Conservation (phyloP, 2,888 invertebrate species). For the Bellardia pandia region DNA sequence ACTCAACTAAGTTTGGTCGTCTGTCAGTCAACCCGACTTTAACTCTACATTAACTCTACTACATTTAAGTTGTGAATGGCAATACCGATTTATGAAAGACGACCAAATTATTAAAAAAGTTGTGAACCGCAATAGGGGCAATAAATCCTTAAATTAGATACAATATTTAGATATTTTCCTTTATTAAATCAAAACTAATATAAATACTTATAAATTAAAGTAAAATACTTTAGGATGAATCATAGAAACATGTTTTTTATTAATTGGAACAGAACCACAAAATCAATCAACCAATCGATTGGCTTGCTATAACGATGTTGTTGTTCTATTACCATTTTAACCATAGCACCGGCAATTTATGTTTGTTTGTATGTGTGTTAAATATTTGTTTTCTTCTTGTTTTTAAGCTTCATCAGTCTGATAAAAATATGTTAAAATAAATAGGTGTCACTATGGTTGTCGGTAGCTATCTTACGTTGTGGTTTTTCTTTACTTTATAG, state of each 20-base stretch:
- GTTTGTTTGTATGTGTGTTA: background rate
- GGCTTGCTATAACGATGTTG: background rate
- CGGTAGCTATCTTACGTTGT: background rate
- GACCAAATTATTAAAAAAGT: too few species aligned
- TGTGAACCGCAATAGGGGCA: too few species aligned
- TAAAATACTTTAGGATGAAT: background rate
- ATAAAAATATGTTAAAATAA: conserved; percentile 15
- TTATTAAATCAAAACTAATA: too few species aligned
- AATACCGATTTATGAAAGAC: too few species aligned
- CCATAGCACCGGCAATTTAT: background rate
- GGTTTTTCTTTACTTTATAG: background rate
- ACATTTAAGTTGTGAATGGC: too few species aligned
- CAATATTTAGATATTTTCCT: too few species aligned
- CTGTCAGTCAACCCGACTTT: too few species aligned
- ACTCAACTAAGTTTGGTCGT: too few species aligned
- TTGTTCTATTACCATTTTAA: conserved; percentile 11
- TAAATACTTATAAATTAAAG: too few species aligned
- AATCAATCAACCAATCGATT: conserved; percentile 25
- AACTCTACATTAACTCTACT: too few species aligned
- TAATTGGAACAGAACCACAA: conserved; percentile 16
- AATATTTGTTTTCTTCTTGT: background rate
- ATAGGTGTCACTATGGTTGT: background rate
- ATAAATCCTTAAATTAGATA: too few species aligned
- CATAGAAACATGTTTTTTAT: conserved; percentile 1
- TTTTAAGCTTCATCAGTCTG: background rate